phyloP scores from a whole-genome alignment of 2,113 vertebrate species.

The Butorides virescens region DNA sequence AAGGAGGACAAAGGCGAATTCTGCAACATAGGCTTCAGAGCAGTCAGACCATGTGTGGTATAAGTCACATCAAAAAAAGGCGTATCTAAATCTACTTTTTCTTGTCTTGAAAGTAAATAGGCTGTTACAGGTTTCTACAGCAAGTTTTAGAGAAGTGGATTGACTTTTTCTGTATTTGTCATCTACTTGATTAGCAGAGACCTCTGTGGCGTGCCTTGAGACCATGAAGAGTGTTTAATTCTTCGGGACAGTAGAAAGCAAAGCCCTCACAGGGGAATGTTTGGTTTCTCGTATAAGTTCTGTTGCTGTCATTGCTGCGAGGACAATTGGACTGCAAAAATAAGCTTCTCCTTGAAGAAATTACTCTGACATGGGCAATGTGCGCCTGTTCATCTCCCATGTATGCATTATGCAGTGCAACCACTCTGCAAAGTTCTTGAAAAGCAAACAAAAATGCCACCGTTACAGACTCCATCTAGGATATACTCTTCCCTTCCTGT shows the following conservation, averaged over 20 bases:
- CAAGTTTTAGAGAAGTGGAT: background rate
- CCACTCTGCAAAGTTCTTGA: background rate
- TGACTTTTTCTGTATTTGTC: background rate
- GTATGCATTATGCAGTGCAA: background rate
- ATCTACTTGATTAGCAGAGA: background rate
- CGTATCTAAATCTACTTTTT: background rate
- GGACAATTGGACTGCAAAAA: background rate
- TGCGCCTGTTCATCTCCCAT: background rate
- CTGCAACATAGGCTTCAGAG: background rate
- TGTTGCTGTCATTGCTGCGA: background rate
- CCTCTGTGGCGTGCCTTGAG: rapidly evolving
- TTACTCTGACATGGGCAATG: rapidly evolving
- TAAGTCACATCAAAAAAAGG: background rate
- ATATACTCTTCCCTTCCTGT: background rate
- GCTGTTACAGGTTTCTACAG: background rate
- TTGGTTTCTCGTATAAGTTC: background rate
- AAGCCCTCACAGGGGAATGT: background rate
- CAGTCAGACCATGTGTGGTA: background rate
- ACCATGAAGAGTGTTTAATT: background rate
- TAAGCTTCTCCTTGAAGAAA: background rate
- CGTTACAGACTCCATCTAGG: background rate
- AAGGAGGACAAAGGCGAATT: background rate
- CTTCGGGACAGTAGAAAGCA: background rate
- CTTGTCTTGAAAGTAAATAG: background rate
- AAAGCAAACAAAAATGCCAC: background rate